A percentile compares a stretch with the other conserved stretches of the same genome.
Evolutionary conservation across 35 echinoderm and acorn worm species (phyloP).

Genomic region (Apostichopus californicus): DNA sequence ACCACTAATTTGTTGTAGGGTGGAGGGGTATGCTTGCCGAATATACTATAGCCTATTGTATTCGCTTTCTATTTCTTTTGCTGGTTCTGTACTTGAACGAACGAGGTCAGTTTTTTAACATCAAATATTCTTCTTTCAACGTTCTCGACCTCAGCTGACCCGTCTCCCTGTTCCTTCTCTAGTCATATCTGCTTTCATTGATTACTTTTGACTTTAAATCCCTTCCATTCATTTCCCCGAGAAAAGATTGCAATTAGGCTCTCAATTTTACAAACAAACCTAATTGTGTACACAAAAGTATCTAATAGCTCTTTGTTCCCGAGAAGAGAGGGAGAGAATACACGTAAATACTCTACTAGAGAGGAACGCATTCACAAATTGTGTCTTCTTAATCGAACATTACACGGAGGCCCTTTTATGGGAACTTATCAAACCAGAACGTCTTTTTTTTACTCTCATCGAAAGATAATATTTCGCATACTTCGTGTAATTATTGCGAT

Average conservation of each 20-base stretch:
- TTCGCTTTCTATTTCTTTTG: too few relatives aligned
- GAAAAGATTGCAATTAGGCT: constrained; percentile 10
- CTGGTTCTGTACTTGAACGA: too few relatives aligned
- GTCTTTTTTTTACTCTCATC: neutral
- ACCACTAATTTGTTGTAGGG: too few relatives aligned
- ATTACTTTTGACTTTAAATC: too few relatives aligned
- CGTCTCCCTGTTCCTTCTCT: too few relatives aligned
- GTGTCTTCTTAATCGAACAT: neutral
- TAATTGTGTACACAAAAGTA: constrained; percentile 4
- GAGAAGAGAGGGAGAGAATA: neutral
- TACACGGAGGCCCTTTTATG: constrained; percentile 13
- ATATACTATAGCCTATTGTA: too few relatives aligned
- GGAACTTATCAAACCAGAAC: neutral
- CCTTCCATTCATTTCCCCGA: too few relatives aligned
- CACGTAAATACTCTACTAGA: neutral
- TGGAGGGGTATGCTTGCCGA: too few relatives aligned
- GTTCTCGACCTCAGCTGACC: too few relatives aligned
- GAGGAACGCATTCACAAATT: neutral
- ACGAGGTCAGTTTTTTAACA: too few relatives aligned
- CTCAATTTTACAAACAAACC: neutral
- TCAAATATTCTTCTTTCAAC: too few relatives aligned
- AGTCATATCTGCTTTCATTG: too few relatives aligned
- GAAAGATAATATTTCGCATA: constrained; percentile 6
- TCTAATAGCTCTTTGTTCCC: neutral
- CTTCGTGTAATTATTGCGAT: constrained; percentile 3